phyloP scores from a whole-genome alignment of 2,797 vertebrate genomes.

The Pseudochirops cupreus region DNA sequence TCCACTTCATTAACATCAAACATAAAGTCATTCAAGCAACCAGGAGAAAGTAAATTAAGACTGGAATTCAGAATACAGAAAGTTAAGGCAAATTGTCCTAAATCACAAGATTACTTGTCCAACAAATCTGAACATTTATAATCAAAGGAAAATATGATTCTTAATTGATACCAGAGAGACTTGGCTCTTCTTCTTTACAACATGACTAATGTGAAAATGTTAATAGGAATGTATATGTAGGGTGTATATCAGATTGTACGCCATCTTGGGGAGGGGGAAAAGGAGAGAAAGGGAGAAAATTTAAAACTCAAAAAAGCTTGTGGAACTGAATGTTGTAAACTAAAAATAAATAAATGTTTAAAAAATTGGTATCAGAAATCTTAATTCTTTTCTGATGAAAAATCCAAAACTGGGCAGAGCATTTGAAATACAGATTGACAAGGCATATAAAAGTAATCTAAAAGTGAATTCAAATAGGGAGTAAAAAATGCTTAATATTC shows the following conservation, averaged over 20 bases:
- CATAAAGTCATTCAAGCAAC: neutral
- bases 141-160: neutral
- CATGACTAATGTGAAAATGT: no score
- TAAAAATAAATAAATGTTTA: no score
- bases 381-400: neutral
- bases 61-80: neutral
- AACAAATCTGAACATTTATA: neutral
- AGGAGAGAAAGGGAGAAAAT: no score
- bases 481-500: neutral
- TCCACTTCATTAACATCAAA: neutral
- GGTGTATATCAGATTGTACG: no score
- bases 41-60: neutral
- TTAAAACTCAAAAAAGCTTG: no score
- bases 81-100: neutral
- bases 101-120: neutral
- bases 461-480: neutral
- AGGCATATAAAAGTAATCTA: neutral
- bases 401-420: neutral
- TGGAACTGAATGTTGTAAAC: no score
- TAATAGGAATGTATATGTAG: no score
- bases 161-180: neutral
- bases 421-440: neutral
- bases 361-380: neutral
- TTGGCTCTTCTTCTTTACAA: no score
- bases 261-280: no score